Evolutionary conservation across 2,888 invertebrate species (phyloP), one percentile per base, ranked within the genome.

Genomic region (Lymantria dispar): DNA sequence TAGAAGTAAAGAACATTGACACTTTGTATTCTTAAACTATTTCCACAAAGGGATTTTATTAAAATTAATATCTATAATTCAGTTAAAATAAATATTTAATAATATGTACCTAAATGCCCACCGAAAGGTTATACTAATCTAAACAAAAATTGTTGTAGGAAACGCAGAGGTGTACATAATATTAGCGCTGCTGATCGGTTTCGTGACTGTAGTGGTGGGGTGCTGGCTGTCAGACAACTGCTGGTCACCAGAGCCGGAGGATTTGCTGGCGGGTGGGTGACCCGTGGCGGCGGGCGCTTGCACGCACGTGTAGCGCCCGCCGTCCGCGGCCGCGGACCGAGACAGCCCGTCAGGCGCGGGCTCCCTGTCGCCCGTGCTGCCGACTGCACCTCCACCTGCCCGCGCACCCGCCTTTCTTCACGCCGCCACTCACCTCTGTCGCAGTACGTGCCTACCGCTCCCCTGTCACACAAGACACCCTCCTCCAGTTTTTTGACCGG

Each of bases 161-260:
- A 95, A 95, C 86, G 95, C 95, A 42, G 95, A 95, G 83, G 94
- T 95, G 67, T 95, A 95, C 88, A 95, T 95, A 85, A 94, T 95
- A 80, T 80, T 95, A 72, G 95, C 95, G 38, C 87, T 95, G 60
- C 88, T 95, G 70, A 95, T 95, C 78, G 95, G 95, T 45, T 92
- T 95, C 74, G 93, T 95, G 71, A 95, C 95, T 11, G 95, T 95
- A 52, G 94, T 95, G 66, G 94, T 95, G 68, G 95, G 95, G 67
- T 95, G 95, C 85, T 95, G 95, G 95, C 89, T 95, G 52, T 94
- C 94, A 37, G 95, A 95, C 93, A 95, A 95, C 88, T 95, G 95
- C 83, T 95, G 95, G 95, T 95, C 95, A 49, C 95, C 95, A 63
- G 95, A 95, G 79, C 95, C 95, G 52, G 94, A 94, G 74, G 93